Evolutionary conservation across 2,888 invertebrate genomes (phyloP), one percentile per base, ranked within the genome.

Genomic region (Unio delphinus): DNA sequence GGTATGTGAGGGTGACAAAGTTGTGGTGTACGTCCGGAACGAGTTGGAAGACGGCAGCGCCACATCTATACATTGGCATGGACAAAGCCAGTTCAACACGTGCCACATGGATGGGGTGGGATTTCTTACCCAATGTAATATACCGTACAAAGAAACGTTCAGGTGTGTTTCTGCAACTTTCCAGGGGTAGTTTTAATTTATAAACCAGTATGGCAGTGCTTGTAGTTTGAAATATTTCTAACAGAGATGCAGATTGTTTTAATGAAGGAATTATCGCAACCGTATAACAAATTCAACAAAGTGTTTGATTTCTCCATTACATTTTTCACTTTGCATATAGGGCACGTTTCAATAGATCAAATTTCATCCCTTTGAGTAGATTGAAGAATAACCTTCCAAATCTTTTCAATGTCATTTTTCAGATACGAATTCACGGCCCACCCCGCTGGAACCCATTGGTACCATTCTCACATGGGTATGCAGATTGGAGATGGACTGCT

Each of bases 21-120:
- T 97, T 4, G 92, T 95, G 45, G 95, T 96, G 0, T 95, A 96
- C 85, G 94, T 96, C 8, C 93, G 93, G 76, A 97, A 97, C 86
- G 92, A 93, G 73, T 88, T 96, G 88, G 76, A 78, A 15, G 92
- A 94, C 55, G 75, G 74, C 3, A 62, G 62, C 23, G 55, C 78
- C 0, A 76, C 76, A 2, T 68, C 76, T 17, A 70, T 84, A 20
- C 84, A 85, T 72, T 84, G 80, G 80, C 84, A 84, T 63, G 84
- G 84, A 15, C 58, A 78, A n/a, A 68, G 70, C 58, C 80, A 82
- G 70, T 67, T 61, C 30, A 67, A 73, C 59, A 75, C 78, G 6
- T 74, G 73, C 11, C 79, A 75, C 64, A 79, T 80, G 79, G 85
- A 85, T 64, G 85, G 85, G 4, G 80, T 76, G 1, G 70, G 76